A percentile compares a stretch with the other conserved stretches of the same genome.
Conservation (phyloP, 2,113 vertebrate species). For the Nymphicus hollandicus region DNA sequence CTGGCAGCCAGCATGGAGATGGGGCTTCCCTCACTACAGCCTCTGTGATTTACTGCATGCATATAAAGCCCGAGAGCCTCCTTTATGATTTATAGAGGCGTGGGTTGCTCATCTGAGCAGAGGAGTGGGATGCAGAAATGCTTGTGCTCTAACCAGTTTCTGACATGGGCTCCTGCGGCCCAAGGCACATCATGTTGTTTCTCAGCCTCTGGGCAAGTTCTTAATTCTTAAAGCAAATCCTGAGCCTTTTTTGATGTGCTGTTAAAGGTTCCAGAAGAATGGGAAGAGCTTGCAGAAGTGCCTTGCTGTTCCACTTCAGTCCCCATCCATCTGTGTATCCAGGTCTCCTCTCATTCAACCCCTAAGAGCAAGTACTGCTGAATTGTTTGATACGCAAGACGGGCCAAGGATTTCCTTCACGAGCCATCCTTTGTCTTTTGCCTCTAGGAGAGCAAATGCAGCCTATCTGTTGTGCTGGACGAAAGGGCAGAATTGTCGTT, state of each 20-base stretch:
- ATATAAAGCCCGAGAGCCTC: background rate
- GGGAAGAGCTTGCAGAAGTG: background rate
- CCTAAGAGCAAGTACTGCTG: accelerated
- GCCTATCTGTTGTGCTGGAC: accelerated
- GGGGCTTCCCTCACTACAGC: background rate
- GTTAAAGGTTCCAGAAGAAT: background rate
- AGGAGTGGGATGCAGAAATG: slow-evolving; percentile 47
- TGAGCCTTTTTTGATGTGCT: background rate
- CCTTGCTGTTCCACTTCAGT: background rate
- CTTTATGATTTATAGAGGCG: slow-evolving; percentile 12
- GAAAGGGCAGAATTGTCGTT: background rate
- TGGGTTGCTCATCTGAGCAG: slow-evolving; percentile 43
- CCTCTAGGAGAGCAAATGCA: background rate
- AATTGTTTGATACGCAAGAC: background rate
- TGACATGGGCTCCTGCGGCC: background rate
- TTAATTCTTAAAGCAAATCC: background rate
- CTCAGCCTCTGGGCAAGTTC: background rate
- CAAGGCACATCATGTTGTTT: background rate
- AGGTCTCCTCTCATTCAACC: background rate
- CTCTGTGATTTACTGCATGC: background rate
- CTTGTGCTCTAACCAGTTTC: slow-evolving; percentile 46
- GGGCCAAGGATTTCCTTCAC: background rate
- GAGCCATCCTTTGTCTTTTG: background rate
- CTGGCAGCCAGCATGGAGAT: background rate
- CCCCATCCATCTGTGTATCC: background rate